Percentiles rank a stretch among this genome's conserved stretches.
Conservation (phyloP, 2,113 vertebrate species). For the Phycodurus eques region DNA sequence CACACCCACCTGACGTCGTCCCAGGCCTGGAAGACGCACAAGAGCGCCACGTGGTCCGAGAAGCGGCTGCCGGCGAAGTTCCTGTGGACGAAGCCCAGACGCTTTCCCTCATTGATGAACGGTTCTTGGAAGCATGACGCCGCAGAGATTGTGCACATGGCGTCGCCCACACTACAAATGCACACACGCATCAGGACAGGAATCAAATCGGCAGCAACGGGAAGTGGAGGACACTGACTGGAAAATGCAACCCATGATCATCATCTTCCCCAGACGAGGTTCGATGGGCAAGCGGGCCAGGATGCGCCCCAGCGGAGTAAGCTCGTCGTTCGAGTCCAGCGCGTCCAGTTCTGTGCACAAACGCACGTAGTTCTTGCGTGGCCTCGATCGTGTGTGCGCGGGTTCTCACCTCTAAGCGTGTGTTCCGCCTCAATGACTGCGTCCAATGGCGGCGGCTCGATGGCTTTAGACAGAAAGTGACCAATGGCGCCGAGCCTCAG, state of each 20-base stretch:
- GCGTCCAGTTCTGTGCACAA: slow-evolving; percentile 79
- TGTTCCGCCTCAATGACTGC: slow-evolving; percentile 92
- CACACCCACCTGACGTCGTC: slow-evolving; percentile 84
- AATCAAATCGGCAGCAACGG: not conserved
- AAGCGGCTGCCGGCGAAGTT: slow-evolving; percentile 90
- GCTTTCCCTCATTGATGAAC: slow-evolving; percentile 90
- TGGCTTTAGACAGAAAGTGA: slow-evolving; percentile 93
- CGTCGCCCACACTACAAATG: slow-evolving; percentile 84
- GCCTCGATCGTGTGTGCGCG: not conserved
- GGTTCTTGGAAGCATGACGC: slow-evolving; percentile 93
- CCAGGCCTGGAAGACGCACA: slow-evolving; percentile 95
- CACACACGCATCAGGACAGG: not conserved
- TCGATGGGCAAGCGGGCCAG: slow-evolving; percentile 92
- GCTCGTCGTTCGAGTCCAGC: slow-evolving; percentile 87
- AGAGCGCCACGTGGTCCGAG: slow-evolving; percentile 91
- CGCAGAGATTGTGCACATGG: slow-evolving; percentile 90
- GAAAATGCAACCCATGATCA: slow-evolving; percentile 98
- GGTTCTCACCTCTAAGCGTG: slow-evolving; percentile 66
- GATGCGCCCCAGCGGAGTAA: slow-evolving; percentile 92
- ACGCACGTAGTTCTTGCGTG: not conserved
- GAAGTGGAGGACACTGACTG: slow-evolving; percentile 73
- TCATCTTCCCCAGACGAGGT: slow-evolving; percentile 95
- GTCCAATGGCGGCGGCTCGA: slow-evolving; percentile 93
- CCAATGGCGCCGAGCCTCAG: slow-evolving; percentile 88
- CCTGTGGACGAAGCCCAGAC: slow-evolving; percentile 88